Conservation (phyloP, 2,888 invertebrate genomes). For the Lasioglossum vierecki region DNA sequence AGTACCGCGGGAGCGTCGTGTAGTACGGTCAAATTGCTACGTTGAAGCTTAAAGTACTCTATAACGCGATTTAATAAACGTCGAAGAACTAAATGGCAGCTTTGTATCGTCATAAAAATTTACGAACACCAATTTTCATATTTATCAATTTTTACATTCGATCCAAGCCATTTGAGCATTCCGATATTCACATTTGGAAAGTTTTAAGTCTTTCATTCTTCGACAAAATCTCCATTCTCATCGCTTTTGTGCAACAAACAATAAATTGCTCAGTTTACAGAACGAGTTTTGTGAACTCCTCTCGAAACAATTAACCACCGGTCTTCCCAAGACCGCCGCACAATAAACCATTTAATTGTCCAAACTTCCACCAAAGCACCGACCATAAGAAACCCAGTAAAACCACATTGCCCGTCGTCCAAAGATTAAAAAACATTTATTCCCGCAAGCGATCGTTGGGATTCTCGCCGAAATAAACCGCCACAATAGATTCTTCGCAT, state of each 20-base stretch:
- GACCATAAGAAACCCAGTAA: neutral
- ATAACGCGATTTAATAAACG: neutral
- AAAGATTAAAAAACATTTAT: conserved; percentile 9
- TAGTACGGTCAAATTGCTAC: neutral
- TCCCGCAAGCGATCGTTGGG: neutral
- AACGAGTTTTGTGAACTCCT: neutral
- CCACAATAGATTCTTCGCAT: neutral
- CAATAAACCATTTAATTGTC: neutral
- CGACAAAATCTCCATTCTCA: neutral
- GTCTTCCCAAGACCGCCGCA: neutral
- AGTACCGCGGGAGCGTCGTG: neutral
- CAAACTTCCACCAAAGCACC: neutral
- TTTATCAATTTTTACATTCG: no score
- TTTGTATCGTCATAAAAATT: neutral
- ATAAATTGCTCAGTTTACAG: neutral
- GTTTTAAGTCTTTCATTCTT: neutral
- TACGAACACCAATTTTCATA: neutral
- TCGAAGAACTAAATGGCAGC: neutral
- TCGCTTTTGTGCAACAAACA: neutral
- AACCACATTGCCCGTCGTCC: neutral
- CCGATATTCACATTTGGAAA: neutral
- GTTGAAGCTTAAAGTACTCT: neutral
- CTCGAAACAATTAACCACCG: neutral
- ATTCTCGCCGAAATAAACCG: neutral
- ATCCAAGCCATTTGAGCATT: neutral